phyloP scores from a whole-genome alignment of 2,888 invertebrate genomes.

The Cryptocheilus praepositus region DNA sequence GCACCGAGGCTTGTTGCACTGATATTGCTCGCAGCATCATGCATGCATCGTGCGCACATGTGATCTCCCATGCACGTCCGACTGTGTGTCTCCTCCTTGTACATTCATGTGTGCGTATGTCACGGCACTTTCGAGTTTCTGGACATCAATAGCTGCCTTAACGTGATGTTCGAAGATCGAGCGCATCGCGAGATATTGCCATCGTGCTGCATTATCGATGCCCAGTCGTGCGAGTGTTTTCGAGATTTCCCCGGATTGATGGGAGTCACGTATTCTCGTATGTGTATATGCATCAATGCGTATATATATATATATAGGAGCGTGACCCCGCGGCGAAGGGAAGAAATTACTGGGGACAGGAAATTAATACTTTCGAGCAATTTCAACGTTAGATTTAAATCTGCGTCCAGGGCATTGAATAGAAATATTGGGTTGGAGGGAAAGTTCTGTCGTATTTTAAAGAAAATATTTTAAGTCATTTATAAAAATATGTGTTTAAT shows the following conservation, averaged over 20 bases:
- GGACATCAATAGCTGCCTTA: slow-evolving; percentile 13
- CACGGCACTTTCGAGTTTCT: slow-evolving; percentile 18
- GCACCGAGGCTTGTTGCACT: slow-evolving; percentile 41
- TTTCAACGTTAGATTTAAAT: too few species aligned
- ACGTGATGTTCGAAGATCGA: slow-evolving; percentile 23
- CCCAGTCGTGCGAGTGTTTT: slow-evolving; percentile 1
- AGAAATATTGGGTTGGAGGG: too few species aligned
- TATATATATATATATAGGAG: too few species aligned
- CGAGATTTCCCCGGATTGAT: slow-evolving; percentile 22
- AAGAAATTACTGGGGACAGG: too few species aligned
- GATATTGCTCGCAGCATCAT: slow-evolving; percentile 39
- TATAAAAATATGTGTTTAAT: too few species aligned
- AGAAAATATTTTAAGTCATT: too few species aligned
- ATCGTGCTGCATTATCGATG: slow-evolving; percentile 6
- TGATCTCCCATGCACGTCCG: neutral
- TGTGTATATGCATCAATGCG: too few species aligned
- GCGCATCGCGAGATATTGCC: slow-evolving; percentile 25
- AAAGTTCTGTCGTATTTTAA: too few species aligned
- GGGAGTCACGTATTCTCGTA: too few species aligned
- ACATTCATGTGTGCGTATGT: neutral
- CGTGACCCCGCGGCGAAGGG: too few species aligned
- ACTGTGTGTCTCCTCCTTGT: neutral
- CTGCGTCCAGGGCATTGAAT: too few species aligned
- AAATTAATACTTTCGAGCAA: too few species aligned
- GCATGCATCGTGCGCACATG: neutral